phyloP scores from a whole-genome alignment of 1,140 invertebrate genomes.

The Rhyzopertha dominica region DNA sequence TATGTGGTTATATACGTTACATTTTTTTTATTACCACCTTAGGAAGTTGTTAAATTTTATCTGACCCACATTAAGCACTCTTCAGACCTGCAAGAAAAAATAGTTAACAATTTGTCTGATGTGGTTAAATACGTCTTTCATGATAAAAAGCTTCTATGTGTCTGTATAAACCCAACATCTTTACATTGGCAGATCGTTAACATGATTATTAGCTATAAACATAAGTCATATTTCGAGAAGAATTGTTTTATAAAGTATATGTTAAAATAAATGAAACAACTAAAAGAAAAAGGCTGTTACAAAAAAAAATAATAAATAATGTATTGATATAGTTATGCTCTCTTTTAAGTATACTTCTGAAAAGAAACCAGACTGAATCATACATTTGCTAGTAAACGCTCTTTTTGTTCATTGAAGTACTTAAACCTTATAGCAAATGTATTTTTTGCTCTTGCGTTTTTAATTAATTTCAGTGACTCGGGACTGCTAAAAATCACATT shows the following conservation, averaged over 20 bases:
- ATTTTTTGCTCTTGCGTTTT: conserved; percentile 24
- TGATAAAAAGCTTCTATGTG: conserved; percentile 17
- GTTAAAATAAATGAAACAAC: conserved; percentile 29
- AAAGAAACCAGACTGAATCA: conserved; percentile 16
- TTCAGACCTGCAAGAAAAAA: conserved; percentile 17
- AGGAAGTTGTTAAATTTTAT: conserved; percentile 17
- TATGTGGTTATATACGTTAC: conserved; percentile 20
- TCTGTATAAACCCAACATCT: conserved; percentile 14
- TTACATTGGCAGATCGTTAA: conserved; percentile 17
- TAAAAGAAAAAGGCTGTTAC: conserved; percentile 25
- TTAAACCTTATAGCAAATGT: conserved; percentile 24
- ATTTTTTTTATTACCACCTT: conserved; percentile 9
- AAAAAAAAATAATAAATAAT: no score
- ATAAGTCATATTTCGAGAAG: conserved; percentile 9
- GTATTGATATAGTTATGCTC: conserved; percentile 23
- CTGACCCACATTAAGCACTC: conserved; percentile 18
- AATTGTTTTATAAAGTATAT: conserved; percentile 22
- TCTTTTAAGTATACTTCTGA: conserved; percentile 15
- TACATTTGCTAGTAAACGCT: conserved; percentile 21
- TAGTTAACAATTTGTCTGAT: conserved; percentile 16
- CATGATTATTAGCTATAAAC: conserved; percentile 7
- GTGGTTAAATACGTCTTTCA: conserved; percentile 18
- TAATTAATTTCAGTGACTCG: conserved; percentile 39
- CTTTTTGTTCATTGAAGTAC: conserved; percentile 21
- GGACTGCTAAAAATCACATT: conserved; percentile 29